Conservation (phyloP, 2,113 vertebrate genomes). For the Carassius auratus region DNA sequence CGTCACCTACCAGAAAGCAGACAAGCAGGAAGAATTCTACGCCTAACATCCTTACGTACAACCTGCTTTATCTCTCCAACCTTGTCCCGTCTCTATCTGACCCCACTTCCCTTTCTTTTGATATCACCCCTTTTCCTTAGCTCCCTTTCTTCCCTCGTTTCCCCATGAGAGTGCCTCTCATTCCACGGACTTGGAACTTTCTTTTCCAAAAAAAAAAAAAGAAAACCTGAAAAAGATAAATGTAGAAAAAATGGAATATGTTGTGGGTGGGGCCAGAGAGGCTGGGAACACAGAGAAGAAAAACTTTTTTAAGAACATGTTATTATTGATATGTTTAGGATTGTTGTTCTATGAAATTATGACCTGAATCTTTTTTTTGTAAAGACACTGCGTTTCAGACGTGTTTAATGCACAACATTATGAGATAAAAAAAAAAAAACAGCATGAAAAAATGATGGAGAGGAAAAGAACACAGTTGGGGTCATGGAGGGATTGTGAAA, state of each 20-base stretch:
- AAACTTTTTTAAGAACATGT: slow-evolving; percentile 77
- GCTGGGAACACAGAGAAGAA: slow-evolving; percentile 60
- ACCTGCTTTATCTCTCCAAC: slow-evolving; percentile 59
- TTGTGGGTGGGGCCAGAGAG: slow-evolving; percentile 26
- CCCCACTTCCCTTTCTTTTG: slow-evolving; percentile 54
- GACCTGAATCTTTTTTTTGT: slow-evolving; percentile 77
- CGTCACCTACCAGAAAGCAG: slow-evolving; percentile 97
- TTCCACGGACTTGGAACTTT: slow-evolving; percentile 76
- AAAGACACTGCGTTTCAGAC: slow-evolving; percentile 72
- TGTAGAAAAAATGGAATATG: slow-evolving; percentile 47
- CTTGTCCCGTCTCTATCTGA: slow-evolving; percentile 41
- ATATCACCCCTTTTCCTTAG: slow-evolving; percentile 62
- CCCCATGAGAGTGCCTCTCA: slow-evolving; percentile 74
- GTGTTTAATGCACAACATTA: slow-evolving; percentile 66
- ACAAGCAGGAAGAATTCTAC: slow-evolving; percentile 99
- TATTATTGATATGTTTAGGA: slow-evolving; percentile 78
- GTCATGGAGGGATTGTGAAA: slow-evolving; percentile 49
- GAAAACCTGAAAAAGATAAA: slow-evolving; percentile 60
- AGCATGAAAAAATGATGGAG: slow-evolving; percentile 53
- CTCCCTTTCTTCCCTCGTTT: slow-evolving; percentile 66
- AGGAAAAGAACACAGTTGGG: slow-evolving; percentile 54
- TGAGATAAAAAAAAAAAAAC: slow-evolving; percentile 51
- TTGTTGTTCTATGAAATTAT: slow-evolving; percentile 78
- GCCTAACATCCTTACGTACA: slow-evolving; percentile 79
- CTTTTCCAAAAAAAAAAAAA: slow-evolving; percentile 71